Percentiles rank a stretch among this genome's conserved stretches.
Conservation (phyloP, 2,888 invertebrate species). For the Trissonchulus latispiculum region DNA sequence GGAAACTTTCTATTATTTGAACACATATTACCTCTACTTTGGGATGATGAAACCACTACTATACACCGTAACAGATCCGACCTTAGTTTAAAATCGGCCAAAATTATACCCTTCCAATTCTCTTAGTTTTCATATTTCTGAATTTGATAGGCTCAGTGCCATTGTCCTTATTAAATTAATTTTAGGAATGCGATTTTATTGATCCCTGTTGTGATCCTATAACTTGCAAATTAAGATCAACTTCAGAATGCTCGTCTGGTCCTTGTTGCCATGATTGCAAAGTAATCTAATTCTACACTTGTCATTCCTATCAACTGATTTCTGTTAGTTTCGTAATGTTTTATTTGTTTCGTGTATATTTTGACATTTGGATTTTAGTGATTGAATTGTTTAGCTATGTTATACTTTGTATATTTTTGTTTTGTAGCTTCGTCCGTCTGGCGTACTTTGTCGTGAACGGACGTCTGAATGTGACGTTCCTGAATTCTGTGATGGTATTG, state of each 20-base stretch:
- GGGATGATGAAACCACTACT: too few relatives aligned
- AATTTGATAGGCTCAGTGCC: too few relatives aligned
- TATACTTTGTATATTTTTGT: slow-evolving; percentile 13
- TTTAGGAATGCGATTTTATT: slow-evolving; percentile 63
- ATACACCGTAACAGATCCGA: too few relatives aligned
- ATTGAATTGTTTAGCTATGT: slow-evolving; percentile 1
- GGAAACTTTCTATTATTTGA: too few relatives aligned
- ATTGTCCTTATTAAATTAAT: too few relatives aligned
- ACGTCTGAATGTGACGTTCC: slow-evolving; percentile 89
- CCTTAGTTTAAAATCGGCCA: too few relatives aligned
- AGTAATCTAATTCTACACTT: too few relatives aligned
- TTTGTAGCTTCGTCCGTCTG: slow-evolving; percentile 60
- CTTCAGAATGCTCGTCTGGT: slow-evolving; percentile 84
- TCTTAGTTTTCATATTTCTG: too few relatives aligned
- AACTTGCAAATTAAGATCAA: slow-evolving; percentile 84
- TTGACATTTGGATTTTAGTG: slow-evolving; percentile 2
- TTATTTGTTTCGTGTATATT: slow-evolving; percentile 4
- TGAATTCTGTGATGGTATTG: slow-evolving; percentile 78
- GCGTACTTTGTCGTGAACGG: slow-evolving; percentile 71
- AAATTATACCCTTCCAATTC: too few relatives aligned
- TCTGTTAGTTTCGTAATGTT: background rate
- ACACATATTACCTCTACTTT: too few relatives aligned
- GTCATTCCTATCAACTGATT: too few relatives aligned
- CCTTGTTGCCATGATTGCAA: slow-evolving; percentile 83
- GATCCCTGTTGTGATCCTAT: slow-evolving; percentile 96